phyloP scores from a whole-genome alignment of 1,140 invertebrate species.

The Musca vetustissima region DNA sequence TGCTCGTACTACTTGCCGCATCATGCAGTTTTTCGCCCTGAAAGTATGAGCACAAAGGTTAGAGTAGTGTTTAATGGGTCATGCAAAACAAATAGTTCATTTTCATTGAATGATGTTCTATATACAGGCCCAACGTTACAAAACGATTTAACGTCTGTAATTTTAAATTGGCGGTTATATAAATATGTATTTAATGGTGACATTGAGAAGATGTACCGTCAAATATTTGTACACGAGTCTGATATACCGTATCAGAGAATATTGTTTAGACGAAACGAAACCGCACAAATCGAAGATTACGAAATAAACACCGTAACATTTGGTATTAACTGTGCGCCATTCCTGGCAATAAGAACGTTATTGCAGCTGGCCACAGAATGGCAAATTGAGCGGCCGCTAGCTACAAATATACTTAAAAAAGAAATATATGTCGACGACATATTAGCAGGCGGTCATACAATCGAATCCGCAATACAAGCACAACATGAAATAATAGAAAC shows the following conservation, averaged over 20 bases:
- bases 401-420: not conserved
- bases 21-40: slow-evolving; percentile 31
- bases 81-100: not conserved
- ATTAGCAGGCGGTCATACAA: not conserved
- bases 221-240: not conserved
- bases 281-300: not conserved
- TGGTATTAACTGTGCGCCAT: not conserved
- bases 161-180: not conserved
- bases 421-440: not conserved
- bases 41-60: slow-evolving; percentile 20
- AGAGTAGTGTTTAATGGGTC: slow-evolving; percentile 40
- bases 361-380: too few species aligned
- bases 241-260: not conserved
- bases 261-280: not conserved
- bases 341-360: not conserved
- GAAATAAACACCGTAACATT: not conserved
- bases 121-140: not conserved
- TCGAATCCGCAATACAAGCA: not conserved
- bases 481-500: not conserved
- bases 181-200: not conserved
- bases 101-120: not conserved
- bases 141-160: not conserved
- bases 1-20: not conserved
- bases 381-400: not conserved
- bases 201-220: not conserved